Evolutionary conservation across 2,113 vertebrate genomes (phyloP).

Genomic region (Petrocephalus zakoni): DNA sequence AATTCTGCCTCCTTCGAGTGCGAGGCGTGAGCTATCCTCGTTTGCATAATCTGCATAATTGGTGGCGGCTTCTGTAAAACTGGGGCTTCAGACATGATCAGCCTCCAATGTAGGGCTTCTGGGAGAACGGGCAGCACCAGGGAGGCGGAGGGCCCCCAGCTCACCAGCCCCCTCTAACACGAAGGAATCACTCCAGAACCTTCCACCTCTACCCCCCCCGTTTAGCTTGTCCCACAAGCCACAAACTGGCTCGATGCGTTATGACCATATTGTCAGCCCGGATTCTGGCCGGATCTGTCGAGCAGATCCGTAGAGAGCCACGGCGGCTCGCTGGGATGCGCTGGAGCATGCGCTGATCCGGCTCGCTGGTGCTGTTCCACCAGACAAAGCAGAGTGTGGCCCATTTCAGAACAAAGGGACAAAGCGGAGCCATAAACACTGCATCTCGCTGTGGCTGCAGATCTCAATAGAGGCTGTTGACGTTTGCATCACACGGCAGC

Average conservation of each 20-base stretch:
- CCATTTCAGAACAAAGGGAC: background rate
- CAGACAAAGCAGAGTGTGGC: background rate
- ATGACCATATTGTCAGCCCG: background rate
- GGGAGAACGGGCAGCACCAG: background rate
- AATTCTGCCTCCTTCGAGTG: background rate
- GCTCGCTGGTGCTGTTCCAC: background rate
- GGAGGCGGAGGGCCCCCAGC: background rate
- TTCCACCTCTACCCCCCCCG: background rate
- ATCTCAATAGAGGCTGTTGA: background rate
- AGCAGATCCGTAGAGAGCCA: background rate
- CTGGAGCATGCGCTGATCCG: background rate
- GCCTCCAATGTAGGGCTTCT: background rate
- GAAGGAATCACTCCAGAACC: background rate
- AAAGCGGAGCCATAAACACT: background rate
- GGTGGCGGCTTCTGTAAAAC: background rate
- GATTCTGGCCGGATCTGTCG: background rate
- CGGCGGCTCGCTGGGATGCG: background rate
- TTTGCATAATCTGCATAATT: background rate
- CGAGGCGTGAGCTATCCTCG: background rate
- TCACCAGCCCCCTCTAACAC: background rate
- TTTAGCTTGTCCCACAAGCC: background rate
- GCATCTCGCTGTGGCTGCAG: background rate
- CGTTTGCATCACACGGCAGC: background rate
- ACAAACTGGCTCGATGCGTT: background rate
- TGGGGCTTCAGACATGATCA: background rate